Conservation (phyloP, 2,797 vertebrate species). For the Tenualosa ilisha region DNA sequence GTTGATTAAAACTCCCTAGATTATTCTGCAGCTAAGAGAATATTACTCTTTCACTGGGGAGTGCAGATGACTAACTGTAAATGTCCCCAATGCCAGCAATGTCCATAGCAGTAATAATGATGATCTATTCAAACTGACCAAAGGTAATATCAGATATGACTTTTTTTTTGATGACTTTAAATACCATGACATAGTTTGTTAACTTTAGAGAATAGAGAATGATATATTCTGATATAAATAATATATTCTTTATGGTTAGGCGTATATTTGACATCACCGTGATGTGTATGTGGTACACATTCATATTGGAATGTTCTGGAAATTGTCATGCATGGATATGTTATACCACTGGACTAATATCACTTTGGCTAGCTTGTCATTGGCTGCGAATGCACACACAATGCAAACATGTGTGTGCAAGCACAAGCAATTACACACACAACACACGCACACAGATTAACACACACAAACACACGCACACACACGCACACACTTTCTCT, state of each 20-base stretch:
- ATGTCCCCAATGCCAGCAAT: background rate
- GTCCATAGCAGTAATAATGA: background rate
- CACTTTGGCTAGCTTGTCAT: background rate
- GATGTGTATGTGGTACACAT: background rate
- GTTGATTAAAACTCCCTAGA: constrained; percentile 9
- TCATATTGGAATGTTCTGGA: background rate
- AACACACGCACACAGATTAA: no score
- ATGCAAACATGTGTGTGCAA: background rate
- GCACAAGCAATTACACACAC: background rate
- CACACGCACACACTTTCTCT: background rate
- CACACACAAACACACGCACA: background rate
- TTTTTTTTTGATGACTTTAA: background rate
- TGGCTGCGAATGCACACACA: background rate
- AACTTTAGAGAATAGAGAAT: background rate
- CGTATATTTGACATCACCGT: no score
- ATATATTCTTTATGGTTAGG: background rate
- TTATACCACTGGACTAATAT: background rate
- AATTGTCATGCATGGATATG: background rate
- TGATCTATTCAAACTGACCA: background rate
- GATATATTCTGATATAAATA: no score
- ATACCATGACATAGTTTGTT: background rate
- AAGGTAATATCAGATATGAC: background rate
- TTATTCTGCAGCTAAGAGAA: background rate
- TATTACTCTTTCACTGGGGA: background rate
- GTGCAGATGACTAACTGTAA: background rate